Conservation (phyloP, 2,113 vertebrate species). For the Saccopteryx bilineata region DNA sequence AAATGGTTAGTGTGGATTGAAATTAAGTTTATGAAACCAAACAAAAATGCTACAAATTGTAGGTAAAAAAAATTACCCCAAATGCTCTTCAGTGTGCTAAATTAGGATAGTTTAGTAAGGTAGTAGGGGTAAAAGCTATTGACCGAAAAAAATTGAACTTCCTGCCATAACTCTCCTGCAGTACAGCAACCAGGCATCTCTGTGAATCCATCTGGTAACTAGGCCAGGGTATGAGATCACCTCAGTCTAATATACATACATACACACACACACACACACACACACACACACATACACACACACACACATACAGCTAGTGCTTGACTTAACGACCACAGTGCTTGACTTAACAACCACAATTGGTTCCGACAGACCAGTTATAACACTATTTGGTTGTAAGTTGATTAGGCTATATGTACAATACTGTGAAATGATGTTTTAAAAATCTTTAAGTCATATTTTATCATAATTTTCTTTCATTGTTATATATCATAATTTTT, state of each 20-base stretch:
- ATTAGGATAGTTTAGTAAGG: conserved; percentile 55
- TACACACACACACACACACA: too few species aligned
- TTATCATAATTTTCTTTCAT: too few species aligned
- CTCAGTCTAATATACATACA: background rate
- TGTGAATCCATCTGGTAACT: background rate
- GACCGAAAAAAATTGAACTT: conserved; percentile 26
- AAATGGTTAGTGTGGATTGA: conserved; percentile 69
- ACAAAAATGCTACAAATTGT: conserved; percentile 69
- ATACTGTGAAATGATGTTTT: too few species aligned
- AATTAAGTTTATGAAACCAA: conserved; percentile 69
- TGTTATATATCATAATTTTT: too few species aligned
- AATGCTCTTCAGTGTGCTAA: conserved; percentile 50
- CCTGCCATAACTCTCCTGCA: conserved; percentile 37
- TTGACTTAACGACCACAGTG: too few species aligned
- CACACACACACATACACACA: too few species aligned
- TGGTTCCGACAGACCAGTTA: too few species aligned
- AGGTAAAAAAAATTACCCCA: conserved; percentile 69
- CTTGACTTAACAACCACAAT: too few species aligned
- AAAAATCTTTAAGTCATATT: too few species aligned
- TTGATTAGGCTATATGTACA: too few species aligned
- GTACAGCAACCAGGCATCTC: conserved; percentile 29
- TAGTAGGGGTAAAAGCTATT: conserved; percentile 9
- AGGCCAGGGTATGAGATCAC: background rate
- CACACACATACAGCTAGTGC: too few species aligned
- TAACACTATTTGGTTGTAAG: too few species aligned